Percentiles rank a stretch among this genome's conserved stretches.
Evolutionary conservation across 2,113 vertebrate species (phyloP).

Genomic region (Ceuthmochares aereus): DNA sequence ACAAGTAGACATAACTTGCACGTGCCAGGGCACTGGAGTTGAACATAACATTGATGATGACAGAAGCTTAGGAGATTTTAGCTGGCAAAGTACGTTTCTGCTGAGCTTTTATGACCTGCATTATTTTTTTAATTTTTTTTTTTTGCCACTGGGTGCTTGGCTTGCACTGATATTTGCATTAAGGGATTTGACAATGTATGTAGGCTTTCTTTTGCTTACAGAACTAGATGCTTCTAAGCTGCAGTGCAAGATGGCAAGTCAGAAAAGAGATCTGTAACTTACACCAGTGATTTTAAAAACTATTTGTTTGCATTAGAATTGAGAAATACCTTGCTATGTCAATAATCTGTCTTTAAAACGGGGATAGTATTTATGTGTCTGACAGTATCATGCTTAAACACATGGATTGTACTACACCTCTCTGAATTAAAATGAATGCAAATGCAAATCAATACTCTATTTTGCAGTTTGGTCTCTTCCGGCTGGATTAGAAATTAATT

Average conservation of each 20-base stretch:
- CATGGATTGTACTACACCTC: not conserved
- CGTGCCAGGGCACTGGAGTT: not conserved
- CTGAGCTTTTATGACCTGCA: not conserved
- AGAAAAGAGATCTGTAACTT: not conserved
- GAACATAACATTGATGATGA: not conserved
- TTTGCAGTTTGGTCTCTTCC: constrained; percentile 17
- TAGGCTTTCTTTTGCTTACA: not conserved
- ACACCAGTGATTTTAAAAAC: not conserved
- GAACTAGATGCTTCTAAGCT: not conserved
- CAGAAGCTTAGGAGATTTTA: not conserved
- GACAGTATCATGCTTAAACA: not conserved
- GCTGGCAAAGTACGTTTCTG: not conserved
- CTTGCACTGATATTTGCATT: not conserved
- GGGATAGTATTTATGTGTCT: not conserved
- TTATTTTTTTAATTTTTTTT: too few relatives aligned
- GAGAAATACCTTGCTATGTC: not conserved
- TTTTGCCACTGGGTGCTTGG: not conserved
- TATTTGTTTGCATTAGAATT: not conserved
- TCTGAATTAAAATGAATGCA: not conserved
- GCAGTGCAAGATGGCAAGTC: not conserved
- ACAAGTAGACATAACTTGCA: not conserved
- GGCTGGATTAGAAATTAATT: constrained; percentile 17
- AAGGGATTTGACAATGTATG: not conserved
- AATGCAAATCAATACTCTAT: not conserved
- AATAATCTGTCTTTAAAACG: not conserved